These are phyloP conservation scores for Ecliptopera silaceata DNA, from an alignment of 2,888 invertebrate species.

Conservation along the genomic window DNA sequence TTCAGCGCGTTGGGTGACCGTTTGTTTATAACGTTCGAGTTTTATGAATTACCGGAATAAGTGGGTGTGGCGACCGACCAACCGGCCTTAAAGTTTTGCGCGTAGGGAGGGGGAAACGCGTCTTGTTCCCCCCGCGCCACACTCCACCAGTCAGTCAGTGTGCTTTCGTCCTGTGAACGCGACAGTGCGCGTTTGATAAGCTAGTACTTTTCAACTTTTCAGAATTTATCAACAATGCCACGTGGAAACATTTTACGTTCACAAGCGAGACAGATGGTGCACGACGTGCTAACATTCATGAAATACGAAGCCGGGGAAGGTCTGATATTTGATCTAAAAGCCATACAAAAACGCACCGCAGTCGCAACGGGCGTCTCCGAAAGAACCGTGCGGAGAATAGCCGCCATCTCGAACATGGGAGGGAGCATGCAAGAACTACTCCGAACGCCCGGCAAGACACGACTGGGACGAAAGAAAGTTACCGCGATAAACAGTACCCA, in stretches of 20 bases:
- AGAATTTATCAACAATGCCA: constrained; percentile 6
- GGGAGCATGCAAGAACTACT: constrained; percentile 25
- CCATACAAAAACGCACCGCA: constrained; percentile 28
- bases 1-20: background rate
- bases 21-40: constrained; percentile 19
- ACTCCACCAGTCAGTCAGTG: constrained; percentile 2
- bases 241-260: constrained; percentile 16
- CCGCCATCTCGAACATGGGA: background rate
- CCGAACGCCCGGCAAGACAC: constrained; percentile 42
- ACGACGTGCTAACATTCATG: constrained; percentile 29
- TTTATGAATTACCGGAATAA: constrained; percentile 25
- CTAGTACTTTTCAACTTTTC: background rate
- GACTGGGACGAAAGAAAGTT: constrained; percentile 33
- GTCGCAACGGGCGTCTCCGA: constrained; percentile 31
- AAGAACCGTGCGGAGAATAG: constrained; percentile 25
- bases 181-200: background rate
- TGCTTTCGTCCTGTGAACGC: background rate
- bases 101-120: background rate
- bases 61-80: constrained; percentile 12
- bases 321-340: constrained; percentile 19
- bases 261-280: constrained; percentile 25
- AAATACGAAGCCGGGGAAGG: constrained; percentile 30
- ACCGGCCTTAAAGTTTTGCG: constrained; percentile 19
- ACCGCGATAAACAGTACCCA: constrained; percentile 29
- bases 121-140: no score